Base-by-base conservation (phyloP, 1,140 invertebrate genomes). In the Contarinia nasturtii region DNA sequence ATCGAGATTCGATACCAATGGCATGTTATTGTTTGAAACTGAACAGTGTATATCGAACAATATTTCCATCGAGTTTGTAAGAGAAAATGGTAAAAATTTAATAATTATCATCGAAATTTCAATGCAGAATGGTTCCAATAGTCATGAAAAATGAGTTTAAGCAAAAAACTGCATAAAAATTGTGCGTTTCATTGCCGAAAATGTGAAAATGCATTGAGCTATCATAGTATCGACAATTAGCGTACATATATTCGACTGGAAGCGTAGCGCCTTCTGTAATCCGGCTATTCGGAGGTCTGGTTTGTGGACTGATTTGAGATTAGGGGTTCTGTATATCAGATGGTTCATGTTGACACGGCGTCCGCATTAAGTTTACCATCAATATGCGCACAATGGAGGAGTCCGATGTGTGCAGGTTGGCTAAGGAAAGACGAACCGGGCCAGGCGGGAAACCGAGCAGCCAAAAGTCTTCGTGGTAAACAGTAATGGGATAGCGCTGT, bases 401-500 rank as follows among this genome's bases (percentile, higher is more conserved):
- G 75, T 77, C 73, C 65, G 64, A 70, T 73, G 69, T 61, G 64
- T 68, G 82, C 86, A 90, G 86, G 86, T 90, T 82, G 72, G 75
- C 74, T 78, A 82, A 92, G 76, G 87, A 91, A 85, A 78, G 82
- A 82, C 79, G 86, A 71, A 92, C 74, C 80, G 87, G 87, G 86
- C 84, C 86, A 92, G 87, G 80, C 80, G 82, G 84, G 86, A 82
- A 87, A 91, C 80, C 76, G 78, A 89, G 84, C 86, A 90, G 83
- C 83, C 84, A 87, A 89, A 86, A 91, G 85, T 82, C 79, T 78
- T 84, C 86, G 84, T 85, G 85, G 82, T 72, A 80, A 72, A 82
- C 85, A 89, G 87, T 90, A 90, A 86, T 87, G 86, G 87, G 87
- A 90, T 86, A 79, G 88, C 87, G 82, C 76, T 84, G 75, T 83